Evolutionary conservation across 2,797 vertebrate species (phyloP).

Genomic region (Cossypha niveicapilla): DNA sequence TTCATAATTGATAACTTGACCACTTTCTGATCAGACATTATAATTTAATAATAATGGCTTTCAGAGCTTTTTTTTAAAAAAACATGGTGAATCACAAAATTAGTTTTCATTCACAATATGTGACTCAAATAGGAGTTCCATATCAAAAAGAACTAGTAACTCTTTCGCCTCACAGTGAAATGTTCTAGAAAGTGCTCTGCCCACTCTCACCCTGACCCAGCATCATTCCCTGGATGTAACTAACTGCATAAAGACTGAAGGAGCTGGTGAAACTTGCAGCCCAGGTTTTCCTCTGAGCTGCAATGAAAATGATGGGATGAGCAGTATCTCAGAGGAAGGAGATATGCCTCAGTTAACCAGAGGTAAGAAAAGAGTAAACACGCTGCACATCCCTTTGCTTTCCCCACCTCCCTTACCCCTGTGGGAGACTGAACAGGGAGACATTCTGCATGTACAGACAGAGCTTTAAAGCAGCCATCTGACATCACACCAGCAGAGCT

Average conservation of each 20-base stretch:
- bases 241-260: not conserved
- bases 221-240: not conserved
- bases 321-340: not conserved
- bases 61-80: not conserved
- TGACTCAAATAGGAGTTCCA: not conserved
- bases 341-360: not conserved
- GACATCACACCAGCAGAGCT: not conserved
- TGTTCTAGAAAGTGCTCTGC: not conserved
- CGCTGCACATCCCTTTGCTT: accelerated
- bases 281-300: not conserved
- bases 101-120: not conserved
- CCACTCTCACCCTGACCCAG: not conserved
- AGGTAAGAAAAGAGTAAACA: not conserved
- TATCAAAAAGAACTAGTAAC: not conserved
- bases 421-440: not conserved
- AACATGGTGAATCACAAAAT: not conserved
- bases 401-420: not conserved
- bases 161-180: not conserved
- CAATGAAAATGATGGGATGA: not conserved
- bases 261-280: not conserved
- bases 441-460: not conserved
- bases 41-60: not conserved
- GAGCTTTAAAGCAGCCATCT: not conserved
- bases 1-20: not conserved
- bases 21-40: not conserved